These are phyloP conservation scores for Neotoxoptera formosana DNA, from an alignment of 1,140 invertebrate genomes.

Conservation along the genomic window DNA sequence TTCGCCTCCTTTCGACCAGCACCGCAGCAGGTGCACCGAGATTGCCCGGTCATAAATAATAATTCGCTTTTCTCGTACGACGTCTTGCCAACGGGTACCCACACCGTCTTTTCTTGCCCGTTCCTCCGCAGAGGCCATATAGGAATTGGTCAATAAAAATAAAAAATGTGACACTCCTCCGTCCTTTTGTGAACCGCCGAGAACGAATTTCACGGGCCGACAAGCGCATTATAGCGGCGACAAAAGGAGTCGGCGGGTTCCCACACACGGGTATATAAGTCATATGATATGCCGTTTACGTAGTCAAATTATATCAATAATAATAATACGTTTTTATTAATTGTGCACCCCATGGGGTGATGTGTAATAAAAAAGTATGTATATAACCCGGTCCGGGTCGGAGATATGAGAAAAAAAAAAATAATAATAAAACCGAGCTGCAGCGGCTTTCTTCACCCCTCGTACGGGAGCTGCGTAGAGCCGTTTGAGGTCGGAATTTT, in stretches of 20 bases:
- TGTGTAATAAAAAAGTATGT: slow-evolving; percentile 15
- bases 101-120: slow-evolving; percentile 39
- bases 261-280: slow-evolving; percentile 43
- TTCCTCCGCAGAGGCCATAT: neutral
- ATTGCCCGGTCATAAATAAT: slow-evolving; percentile 51
- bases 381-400: neutral
- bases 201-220: slow-evolving; percentile 57
- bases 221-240: slow-evolving; percentile 53
- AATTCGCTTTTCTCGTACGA: slow-evolving; percentile 33
- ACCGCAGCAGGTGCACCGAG: slow-evolving; percentile 41
- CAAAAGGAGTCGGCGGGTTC: slow-evolving; percentile 50
- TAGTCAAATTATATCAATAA: slow-evolving; percentile 52
- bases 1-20: slow-evolving; percentile 29
- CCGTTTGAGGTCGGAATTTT: neutral
- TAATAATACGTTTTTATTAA: slow-evolving; percentile 55
- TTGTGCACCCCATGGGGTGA: slow-evolving; percentile 48
- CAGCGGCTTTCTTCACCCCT: neutral
- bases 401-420: neutral
- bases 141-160: slow-evolving; percentile 48
- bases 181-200: slow-evolving; percentile 40
- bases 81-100: neutral
- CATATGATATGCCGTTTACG: slow-evolving; percentile 47
- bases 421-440: neutral
- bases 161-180: slow-evolving; percentile 47
- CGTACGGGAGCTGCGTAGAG: neutral